Evolutionary conservation across 1,140 invertebrate genomes (phyloP), one percentile per base, ranked within the genome.

Genomic region (Spodoptera frugiperda): DNA sequence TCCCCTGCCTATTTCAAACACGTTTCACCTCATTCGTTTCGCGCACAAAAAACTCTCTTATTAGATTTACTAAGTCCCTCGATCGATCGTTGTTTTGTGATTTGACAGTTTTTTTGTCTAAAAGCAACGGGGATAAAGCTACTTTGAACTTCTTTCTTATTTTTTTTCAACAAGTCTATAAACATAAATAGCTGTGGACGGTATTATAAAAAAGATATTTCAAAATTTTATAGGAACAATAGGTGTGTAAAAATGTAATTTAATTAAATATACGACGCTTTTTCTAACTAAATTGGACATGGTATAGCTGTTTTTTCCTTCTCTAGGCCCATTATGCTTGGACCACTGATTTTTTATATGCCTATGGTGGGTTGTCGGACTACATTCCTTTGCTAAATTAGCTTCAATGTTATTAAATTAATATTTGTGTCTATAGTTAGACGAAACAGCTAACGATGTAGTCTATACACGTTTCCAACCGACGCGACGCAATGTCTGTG

Each of bases 1-100:
- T 91, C 92, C 92, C 92, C 91, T 92, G 92, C 91, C 92, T 93
- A 93, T 93, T 91, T 92, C 90, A 90, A 93, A 93, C 91, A 93
- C 91, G 91, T 93, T 92, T 92, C 87, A 91, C 92, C 88, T 93
- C 91, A 93, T 91, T 91, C 92, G 87, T 89, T 89, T 88, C 87
- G 86, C 90, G 90, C 78, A 92, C 87, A 93, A 93, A 93, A 93
- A 93, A 92, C 82, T 65, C 59, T 65, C 57, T 92, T 93, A 93
- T 92, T 92, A 92, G 89, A 92, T 93, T 92, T 87, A 92, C 83
- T 89, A 86, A 70, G 78, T 68, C 68, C 76, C 81, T 59, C 84
- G 87, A 93, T 92, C 89, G 82, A 91, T 93, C 68, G 82, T 70
- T 55, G 74, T 78, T 9, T 85, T 86, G 83, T 89, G 88, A 90